A percentile compares a stretch with the other conserved stretches of the same genome.
Conservation (phyloP, 2,113 vertebrate species). For the Trichechus manatus region DNA sequence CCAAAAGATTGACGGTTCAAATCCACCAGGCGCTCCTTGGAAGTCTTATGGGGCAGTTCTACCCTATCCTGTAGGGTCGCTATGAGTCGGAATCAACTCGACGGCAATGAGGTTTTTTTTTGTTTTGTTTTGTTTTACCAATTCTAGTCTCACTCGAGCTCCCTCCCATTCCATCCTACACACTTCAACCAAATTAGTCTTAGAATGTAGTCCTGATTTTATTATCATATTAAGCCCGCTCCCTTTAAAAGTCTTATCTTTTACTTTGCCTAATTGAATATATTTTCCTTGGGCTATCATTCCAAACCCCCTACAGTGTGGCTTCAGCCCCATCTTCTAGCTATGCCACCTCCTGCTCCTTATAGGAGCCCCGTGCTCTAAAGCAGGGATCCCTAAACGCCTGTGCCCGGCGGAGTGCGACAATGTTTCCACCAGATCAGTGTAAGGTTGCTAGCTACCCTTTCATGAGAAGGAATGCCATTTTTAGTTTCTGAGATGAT, state of each 20-base stretch:
- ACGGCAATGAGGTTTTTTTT: no score
- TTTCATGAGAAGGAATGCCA: neutral
- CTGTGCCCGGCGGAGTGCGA: neutral
- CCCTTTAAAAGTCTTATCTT: neutral
- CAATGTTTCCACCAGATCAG: neutral
- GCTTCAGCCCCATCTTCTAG: neutral
- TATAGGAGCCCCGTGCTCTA: neutral
- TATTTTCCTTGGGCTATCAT: neutral
- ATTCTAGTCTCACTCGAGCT: neutral
- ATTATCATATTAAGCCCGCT: neutral
- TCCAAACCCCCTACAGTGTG: neutral
- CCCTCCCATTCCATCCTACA: neutral
- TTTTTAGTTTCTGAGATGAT: conserved; percentile 32
- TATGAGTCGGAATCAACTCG: no score
- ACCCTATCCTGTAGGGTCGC: no score
- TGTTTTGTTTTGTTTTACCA: no score
- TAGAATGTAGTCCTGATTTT: neutral
- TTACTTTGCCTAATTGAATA: neutral
- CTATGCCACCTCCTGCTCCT: neutral
- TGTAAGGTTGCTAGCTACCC: neutral
- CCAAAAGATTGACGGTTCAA: no score
- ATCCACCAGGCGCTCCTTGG: no score
- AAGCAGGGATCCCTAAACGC: neutral
- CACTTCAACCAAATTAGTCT: neutral
- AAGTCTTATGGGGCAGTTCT: no score